Evolutionary conservation across 1,140 invertebrate species (phyloP).

Genomic region (Metaphire vulgaris): DNA sequence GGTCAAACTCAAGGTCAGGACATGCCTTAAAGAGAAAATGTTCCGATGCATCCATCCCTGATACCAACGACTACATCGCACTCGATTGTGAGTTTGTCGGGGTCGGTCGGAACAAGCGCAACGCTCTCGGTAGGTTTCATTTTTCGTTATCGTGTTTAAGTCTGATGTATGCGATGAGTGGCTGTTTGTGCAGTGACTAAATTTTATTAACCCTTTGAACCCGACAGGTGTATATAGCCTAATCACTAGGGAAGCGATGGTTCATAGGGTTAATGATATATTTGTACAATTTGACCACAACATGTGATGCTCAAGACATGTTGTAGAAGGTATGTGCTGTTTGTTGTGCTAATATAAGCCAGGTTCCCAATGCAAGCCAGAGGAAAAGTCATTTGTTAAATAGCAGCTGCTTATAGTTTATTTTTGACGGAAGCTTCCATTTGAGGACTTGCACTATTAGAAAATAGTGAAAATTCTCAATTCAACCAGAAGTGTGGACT

Average conservation of each 20-base stretch:
- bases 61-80: constrained; percentile 4
- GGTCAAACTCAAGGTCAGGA: too few species aligned
- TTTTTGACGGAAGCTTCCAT: neutral
- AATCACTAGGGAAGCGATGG: neutral
- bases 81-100: constrained; percentile 23
- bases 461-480: too few species aligned
- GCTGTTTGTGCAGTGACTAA: neutral
- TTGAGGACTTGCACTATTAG: neutral
- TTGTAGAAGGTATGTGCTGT: too few species aligned
- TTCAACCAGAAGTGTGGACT: neutral
- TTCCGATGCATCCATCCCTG: too few species aligned
- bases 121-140: constrained; percentile 15
- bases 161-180: neutral
- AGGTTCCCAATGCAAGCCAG: too few species aligned
- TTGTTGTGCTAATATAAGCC: too few species aligned
- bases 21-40: too few species aligned
- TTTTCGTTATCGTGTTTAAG: neutral
- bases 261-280: neutral
- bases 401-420: too few species aligned
- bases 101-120: constrained; percentile 9
- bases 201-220: neutral
- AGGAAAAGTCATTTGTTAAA: too few species aligned
- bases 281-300: too few species aligned
- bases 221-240: neutral
- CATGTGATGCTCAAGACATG: too few species aligned